Evolutionary conservation across 2,797 vertebrate genomes (phyloP), one percentile per base, ranked within the genome.

Genomic region (Squalus acanthias): DNA sequence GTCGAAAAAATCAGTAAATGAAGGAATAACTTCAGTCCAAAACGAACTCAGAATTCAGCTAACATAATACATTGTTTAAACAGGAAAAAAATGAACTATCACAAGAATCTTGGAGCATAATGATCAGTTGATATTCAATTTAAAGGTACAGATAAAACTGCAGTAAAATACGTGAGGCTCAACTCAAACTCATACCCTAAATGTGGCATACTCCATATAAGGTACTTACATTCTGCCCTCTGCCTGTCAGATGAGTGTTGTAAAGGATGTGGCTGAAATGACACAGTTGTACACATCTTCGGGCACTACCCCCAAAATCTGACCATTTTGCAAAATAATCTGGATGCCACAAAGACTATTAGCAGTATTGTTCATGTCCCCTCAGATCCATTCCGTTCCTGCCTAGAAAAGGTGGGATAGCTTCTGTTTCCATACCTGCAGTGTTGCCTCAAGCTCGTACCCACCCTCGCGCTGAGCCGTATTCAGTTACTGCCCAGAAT

Each of bases 1-100:
- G 60, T 33, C 10, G 13, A 60, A 92, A 20, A 50, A 85, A 22
- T 85, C 22, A 67, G 63, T 46, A 94, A 67, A 24, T 94, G 63
- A 94, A 67, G 91, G 91, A 93, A 50, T 29, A n/a, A 60, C n/a
- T 93, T 93, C 63, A 39, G 65, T 69, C 91, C 20, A 93, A 63
- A 17, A 26, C 57, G 33, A 10, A 6, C 50, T 57, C 24, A 57
- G 22, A 26, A 26, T 79, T 33, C 33, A n/a, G 33, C 24, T 72
- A 72, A 29, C 6, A 72, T 50, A 85, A 50, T 20, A 57, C 22
- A 89, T 60, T 89, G 53, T 60, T 89, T 60, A 89, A 53, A 60
- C 9, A 29, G 87, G 87, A 26, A 3, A 60, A 57, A 29, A 29
- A 89, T 46, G 12, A 89, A 60, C 3, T 4, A 60, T 10, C 53